Evolutionary conservation across 2,797 vertebrate genomes (phyloP), one percentile per base, ranked within the genome.

Genomic region (Prionace glauca): DNA sequence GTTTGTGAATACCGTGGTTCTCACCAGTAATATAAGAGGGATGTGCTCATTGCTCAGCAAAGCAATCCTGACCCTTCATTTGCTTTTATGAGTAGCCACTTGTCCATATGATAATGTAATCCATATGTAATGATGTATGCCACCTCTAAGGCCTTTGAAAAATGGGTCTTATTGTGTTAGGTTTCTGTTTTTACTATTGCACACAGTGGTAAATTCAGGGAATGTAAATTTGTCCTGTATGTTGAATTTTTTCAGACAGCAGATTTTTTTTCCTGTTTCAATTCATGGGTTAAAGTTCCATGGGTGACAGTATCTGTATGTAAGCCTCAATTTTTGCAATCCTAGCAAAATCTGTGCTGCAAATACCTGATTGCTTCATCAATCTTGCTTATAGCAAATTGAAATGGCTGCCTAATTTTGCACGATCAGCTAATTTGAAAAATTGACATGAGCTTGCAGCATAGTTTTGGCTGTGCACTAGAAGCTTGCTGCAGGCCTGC

Each of bases 81-180:
- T 84, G 81, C 41, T 92, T 69, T 41, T 16, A 69, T 69, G 62
- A 92, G 36, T 69, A 69, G 62, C 18, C 18, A 69, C 67, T 92
- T 92, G 8, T 36, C 67, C 22, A 36, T 67, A 22, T 1, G n/a
- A 18, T 92, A 11, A 22, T 92, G n/a, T 69, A 69, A 69, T 45
- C 1, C 41, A 9, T n/a, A 16, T 79, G 2, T 79, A 79, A 29
- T 9, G 74, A 36, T n/a, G 62, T 69, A 24, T 67, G 62, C 62
- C n/a, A 67, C 90, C 65, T 69, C n/a, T n/a, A 92, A 67, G 18
- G 18, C 90, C n/a, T 92, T 69, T 92, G 88, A 16, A 91, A n/a
- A 5, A 91, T 91, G 50, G 4, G 26, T 90, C 29, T 90, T 62
- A 90, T 29, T 62, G 26, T 90, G 87, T 90, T 88, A 50, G 41